Percentiles rank a stretch among this genome's conserved stretches.
phyloP scores from a whole-genome alignment of 1,140 invertebrate species.

The Trinorchestia longiramus region DNA sequence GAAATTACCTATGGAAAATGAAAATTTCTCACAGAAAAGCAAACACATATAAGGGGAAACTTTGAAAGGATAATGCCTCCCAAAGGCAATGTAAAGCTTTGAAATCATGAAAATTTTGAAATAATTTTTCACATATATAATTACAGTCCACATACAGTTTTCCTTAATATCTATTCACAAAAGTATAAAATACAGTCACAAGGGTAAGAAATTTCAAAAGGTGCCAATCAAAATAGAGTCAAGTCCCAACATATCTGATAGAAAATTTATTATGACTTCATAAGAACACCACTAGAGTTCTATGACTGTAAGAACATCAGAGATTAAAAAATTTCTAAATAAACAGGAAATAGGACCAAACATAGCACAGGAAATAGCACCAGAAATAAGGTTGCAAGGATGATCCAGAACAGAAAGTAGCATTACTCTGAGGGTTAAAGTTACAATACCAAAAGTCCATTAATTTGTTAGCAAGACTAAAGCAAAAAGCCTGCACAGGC shows the following conservation, averaged over 20 bases:
- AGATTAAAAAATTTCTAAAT: background rate
- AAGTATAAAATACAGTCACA: background rate
- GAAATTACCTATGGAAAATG: background rate
- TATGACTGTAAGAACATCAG: too few relatives aligned
- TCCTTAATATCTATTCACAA: background rate
- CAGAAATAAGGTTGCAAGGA: background rate
- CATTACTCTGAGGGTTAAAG: background rate
- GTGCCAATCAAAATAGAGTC: background rate
- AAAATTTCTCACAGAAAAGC: background rate
- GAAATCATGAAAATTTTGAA: background rate
- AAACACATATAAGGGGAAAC: background rate
- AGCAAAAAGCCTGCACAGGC: conserved; percentile 21
- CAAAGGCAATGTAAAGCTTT: background rate
- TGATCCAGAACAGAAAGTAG: background rate
- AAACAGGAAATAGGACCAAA: background rate
- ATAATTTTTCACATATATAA: background rate
- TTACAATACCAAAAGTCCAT: background rate
- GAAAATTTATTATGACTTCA: background rate
- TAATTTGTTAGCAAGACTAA: background rate
- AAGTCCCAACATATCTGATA: background rate
- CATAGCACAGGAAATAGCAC: background rate
- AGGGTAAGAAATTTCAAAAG: background rate
- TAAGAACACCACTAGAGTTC: background rate
- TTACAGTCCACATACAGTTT: background rate
- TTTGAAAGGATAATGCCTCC: background rate